A percentile compares a stretch with the other conserved stretches of the same genome.
phyloP scores from a whole-genome alignment of 2,888 invertebrate species.

The Acleris laterana region DNA sequence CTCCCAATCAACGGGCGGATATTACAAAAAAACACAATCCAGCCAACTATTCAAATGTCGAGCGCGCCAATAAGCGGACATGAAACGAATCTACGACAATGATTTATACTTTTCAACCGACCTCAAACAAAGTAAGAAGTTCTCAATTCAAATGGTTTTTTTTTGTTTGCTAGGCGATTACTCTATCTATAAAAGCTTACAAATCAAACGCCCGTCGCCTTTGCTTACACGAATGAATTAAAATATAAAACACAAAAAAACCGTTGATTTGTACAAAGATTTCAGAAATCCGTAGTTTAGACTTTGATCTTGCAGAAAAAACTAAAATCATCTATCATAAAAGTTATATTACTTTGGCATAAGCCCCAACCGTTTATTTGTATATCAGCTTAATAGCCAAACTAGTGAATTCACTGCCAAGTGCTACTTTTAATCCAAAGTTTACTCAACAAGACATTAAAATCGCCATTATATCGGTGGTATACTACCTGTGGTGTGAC shows the following conservation, averaged over 20 bases:
- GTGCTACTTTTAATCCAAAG: constrained; percentile 11
- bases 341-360: constrained; percentile 6
- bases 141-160: too few relatives aligned
- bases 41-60: constrained; percentile 9
- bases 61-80: neutral
- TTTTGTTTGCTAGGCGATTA: too few relatives aligned
- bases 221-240: too few relatives aligned
- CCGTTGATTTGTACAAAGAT: too few relatives aligned
- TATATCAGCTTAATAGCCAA: constrained; percentile 6
- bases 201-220: too few relatives aligned
- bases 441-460: constrained; percentile 18
- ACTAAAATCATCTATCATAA: neutral
- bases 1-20: constrained; percentile 24
- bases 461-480: constrained; percentile 15
- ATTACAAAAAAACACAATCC: constrained; percentile 14
- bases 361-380: constrained; percentile 2
- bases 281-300: too few relatives aligned
- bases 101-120: too few relatives aligned
- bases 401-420: constrained; percentile 26
- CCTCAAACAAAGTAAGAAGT: too few relatives aligned
- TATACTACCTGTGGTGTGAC: constrained; percentile 22
- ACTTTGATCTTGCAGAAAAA: neutral
- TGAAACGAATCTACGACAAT: too few relatives aligned
- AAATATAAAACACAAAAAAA: too few relatives aligned
- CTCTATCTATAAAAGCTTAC: too few relatives aligned